Conservation (phyloP, 2,888 invertebrate genomes). For the Meandrusa payeni region DNA sequence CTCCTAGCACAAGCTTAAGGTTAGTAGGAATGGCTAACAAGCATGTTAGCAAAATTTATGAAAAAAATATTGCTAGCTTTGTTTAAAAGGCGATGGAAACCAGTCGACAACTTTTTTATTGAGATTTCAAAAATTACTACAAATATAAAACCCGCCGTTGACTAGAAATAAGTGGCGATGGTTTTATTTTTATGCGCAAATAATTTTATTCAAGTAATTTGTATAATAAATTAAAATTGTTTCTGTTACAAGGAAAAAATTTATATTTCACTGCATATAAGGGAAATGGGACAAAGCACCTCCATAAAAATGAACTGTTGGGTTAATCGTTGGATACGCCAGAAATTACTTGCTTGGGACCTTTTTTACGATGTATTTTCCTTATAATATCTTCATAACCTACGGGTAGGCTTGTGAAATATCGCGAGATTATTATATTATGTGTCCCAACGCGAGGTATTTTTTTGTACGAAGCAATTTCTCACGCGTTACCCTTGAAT, state of each 20-base stretch:
- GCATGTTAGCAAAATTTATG: too few relatives aligned
- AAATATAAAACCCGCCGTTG: too few relatives aligned
- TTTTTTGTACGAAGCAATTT: conserved; percentile 9
- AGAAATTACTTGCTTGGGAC: conserved; percentile 35
- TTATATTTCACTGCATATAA: conserved; percentile 7
- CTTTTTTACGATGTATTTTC: conserved; percentile 31
- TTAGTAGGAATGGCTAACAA: too few relatives aligned
- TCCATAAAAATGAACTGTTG: conserved; percentile 36
- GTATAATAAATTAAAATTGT: conserved; percentile 1
- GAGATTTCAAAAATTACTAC: too few relatives aligned
- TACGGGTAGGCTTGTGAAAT: conserved; percentile 26
- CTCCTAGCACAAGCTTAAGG: too few relatives aligned
- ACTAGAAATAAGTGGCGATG: too few relatives aligned
- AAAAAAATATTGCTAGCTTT: too few relatives aligned
- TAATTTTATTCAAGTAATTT: too few relatives aligned
- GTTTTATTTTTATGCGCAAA: too few relatives aligned
- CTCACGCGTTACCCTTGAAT: conserved; percentile 10
- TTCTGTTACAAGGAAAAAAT: not conserved
- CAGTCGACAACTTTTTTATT: too few relatives aligned
- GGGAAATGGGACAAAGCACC: conserved; percentile 20
- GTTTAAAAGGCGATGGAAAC: too few relatives aligned
- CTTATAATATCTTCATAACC: conserved; percentile 30
- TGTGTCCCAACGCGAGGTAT: conserved; percentile 11
- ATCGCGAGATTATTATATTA: conserved; percentile 28
- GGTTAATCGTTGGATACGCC: conserved; percentile 34